Base-by-base conservation (phyloP, 1,140 invertebrate genomes). In the Diuraphis noxia region DNA sequence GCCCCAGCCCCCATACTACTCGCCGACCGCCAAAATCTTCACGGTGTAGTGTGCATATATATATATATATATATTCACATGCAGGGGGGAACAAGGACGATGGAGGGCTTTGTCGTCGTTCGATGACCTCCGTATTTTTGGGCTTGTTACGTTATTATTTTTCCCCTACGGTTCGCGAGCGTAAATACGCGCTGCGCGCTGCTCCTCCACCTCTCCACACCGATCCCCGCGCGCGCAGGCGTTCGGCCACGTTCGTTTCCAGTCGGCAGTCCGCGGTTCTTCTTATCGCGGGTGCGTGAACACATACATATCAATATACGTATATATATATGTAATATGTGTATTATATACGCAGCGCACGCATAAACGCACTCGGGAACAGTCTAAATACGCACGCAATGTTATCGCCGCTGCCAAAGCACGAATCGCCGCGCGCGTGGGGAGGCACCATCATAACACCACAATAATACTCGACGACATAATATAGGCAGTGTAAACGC, bases 201-300 rank as follows among this genome's bases (percentile, higher is more conserved):
- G 21, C 8, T 56, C 23, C 56, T 17, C 81, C 40, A 5, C 30
- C 30, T 38, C 88, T 30, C 25, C 88, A 19, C 34, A 30, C 56
- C 10, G 21, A 34, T 56, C 36, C 34, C 30, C 86, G 4, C n/a
- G 82, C 41, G 86, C 25, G 21, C 46, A 41, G 21, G 13, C 63
- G 85, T 41, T 90, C 72, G 84, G 43, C 40, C 91, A 90, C 90
- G 88, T 91, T 91, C 85, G 84, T 86, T 49, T 81, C 90, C 91
- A 91, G 81, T 92, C 63, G 89, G 56, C 49, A 84, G 86, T 88
- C 91, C 88, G 92, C 88, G 88, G 38, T 82, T 91, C 85, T 84
- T 92, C 92, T 92, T 93, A 92, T 92, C 92, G 81, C 85, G 85
- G 81, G 38, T 82, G 40, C 40, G 38, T 40, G 10, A 38, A 36